Base-by-base conservation (phyloP, 2,113 vertebrate genomes). In the Heptranchias perlo region DNA sequence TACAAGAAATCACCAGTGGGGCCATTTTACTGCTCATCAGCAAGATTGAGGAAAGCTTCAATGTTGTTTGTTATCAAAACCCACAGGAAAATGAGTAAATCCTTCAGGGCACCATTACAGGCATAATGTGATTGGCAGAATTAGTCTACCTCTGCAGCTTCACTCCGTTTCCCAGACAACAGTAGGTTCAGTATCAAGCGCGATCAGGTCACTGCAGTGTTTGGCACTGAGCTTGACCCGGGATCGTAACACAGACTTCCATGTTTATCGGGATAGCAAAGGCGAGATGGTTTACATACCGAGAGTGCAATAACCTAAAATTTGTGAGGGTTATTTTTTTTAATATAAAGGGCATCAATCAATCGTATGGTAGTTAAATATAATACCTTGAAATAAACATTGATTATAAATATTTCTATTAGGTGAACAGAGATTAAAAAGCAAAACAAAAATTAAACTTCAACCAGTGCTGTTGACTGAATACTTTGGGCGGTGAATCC, bases 121-220 rank as follows among this genome's bases (percentile, higher is more conserved):
- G 44, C 65, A 95, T 52, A 49, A 69, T 69, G 44, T 35, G 64
- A 95, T 95, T 67, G 44, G 94, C 64, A 95, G 94, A 95, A 52
- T 95, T 69, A 95, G 44, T 52, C 94, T 52, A 67, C 44, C 94
- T 7, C 44, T 16, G 65, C 64, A 95, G 64, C 65, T 69, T 52
- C 65, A 69, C 18, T 95, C 65, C 28, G 94, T 95, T 95, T 95
- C 94, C 94, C 94, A 95, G 94, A 95, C 94, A 95, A 95, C 94
- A 52, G 44, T 49, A 58, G 64, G 44, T 69, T 67, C 64, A 67
- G 65, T 73, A 69, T 95, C 94, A 95, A 31, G 44, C 4, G 44
- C 14, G 44, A 95, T 73, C 16, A 47, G 39, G 64, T 95, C 94
- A 95, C 94, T 95, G 47, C 94, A 35, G 61, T 52, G 64, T 47